Base-by-base conservation (phyloP, 64 coral and sea anemone genomes). In the Montipora efflorescens region DNA sequence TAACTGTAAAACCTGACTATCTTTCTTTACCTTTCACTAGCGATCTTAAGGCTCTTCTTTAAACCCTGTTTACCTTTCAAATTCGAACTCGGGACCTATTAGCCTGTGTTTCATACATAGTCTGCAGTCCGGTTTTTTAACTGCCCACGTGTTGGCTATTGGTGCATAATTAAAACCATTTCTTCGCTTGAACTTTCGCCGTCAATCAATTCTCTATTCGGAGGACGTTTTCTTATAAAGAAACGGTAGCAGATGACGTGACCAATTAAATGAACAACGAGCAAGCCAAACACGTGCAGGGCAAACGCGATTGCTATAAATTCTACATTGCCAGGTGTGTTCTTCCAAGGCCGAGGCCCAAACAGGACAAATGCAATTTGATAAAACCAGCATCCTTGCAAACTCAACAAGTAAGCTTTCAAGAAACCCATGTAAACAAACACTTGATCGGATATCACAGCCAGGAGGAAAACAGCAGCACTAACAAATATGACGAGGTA, bases 381-480 rank as follows among this genome's bases (percentile, higher is more conserved):
- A 59, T 80, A 96, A 79, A 96, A 96, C 95, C 95, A 96, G 18
- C 87, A 79, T n/a, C 95, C 95, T 20, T 96, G 95, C 7, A 96
- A 25, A 50, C 87, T 79, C 7, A 88, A 43, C 28, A 96, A 89
- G 73, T 93, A 96, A 61, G 91, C 79, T 18, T 76, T 81, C 16
- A 80, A 36, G 70, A 96, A 71, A 78, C 72, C 8, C 7, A 48
- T 75, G 21, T 93, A 70, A 2, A 73, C 79, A 46, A 77, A 50
- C 23, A 89, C 10, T 47, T 81, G 62, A 13, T 47, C 55, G 8
- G 81, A 81, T 58, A 78, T 49, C 72, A 80, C 91, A 57, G 90
- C 48, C 66, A 91, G 47, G 25, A 98, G 25, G 18, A 98, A 48
- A 53, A 95, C 8, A 22, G 44, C 12, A 5, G 90, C 74, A 44